Percentiles rank a stretch among this genome's conserved stretches.
These are phyloP conservation scores for Busseola fusca DNA, from an alignment of 2,888 invertebrate species.

Conservation along the genomic window DNA sequence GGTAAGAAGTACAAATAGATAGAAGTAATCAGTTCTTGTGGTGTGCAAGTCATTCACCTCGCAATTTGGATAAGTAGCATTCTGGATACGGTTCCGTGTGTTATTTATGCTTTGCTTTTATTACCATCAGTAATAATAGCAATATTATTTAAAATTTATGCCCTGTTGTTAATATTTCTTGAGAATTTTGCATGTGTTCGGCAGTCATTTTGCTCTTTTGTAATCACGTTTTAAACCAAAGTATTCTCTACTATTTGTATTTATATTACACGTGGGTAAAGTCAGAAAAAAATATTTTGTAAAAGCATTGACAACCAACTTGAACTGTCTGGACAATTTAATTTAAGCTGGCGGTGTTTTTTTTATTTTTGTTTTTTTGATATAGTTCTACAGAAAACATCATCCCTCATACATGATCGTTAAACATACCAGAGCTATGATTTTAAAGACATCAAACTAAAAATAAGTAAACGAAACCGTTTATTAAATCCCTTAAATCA, in stretches of 20 bases:
- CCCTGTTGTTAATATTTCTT: background rate
- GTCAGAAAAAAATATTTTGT: background rate
- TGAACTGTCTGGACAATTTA: background rate
- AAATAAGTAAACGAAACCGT: background rate
- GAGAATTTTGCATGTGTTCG: background rate
- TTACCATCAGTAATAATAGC: background rate
- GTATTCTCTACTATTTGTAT: background rate
- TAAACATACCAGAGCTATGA: background rate
- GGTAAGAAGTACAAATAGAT: constrained; percentile 40
- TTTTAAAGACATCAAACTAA: background rate
- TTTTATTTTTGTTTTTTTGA: background rate
- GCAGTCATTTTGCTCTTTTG: background rate
- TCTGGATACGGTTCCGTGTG: constrained; percentile 17
- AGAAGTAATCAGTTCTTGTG: constrained; percentile 45
- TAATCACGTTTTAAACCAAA: background rate
- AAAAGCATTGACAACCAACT: background rate
- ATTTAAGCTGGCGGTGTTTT: background rate
- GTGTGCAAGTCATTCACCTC: constrained; percentile 41
- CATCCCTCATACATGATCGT: background rate
- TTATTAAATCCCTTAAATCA: background rate
- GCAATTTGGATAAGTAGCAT: constrained; percentile 53
- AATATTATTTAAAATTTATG: constrained; percentile 24
- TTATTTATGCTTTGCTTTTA: constrained; percentile 30
- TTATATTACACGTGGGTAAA: background rate
- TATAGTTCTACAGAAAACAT: background rate